A percentile compares a stretch with the other conserved stretches of the same genome.
Conservation (phyloP, 2,797 vertebrate genomes). For the Acipenser transmontanus region DNA sequence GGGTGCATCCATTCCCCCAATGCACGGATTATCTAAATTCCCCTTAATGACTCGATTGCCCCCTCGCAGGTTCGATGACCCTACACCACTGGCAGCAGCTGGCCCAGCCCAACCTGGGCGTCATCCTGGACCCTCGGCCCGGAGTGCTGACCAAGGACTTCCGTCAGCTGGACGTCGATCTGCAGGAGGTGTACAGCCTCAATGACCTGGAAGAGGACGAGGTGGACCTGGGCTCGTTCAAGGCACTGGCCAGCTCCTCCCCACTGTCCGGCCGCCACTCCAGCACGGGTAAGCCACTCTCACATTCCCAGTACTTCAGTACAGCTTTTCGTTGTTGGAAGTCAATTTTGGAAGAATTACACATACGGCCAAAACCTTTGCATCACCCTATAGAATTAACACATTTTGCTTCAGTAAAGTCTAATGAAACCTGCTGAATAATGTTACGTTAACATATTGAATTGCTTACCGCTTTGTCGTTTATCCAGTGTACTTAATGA, state of each 20-base stretch:
- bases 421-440: too few species aligned
- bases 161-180: conserved; percentile 70
- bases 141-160: conserved; percentile 83
- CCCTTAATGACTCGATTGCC: not conserved
- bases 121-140: conserved; percentile 69
- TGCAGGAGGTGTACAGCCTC: conserved; percentile 77
- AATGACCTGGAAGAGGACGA: conserved; percentile 83
- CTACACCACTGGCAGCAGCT: conserved; percentile 85
- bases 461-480: too few species aligned
- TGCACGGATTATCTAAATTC: not conserved
- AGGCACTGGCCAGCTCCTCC: conserved; percentile 33
- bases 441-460: too few species aligned
- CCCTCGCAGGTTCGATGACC: conserved; percentile 63
- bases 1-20: too few species aligned
- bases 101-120: conserved; percentile 72
- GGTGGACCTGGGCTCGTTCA: conserved; percentile 44
- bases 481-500: too few species aligned
- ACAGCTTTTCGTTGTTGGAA: too few species aligned
- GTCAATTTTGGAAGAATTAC: too few species aligned
- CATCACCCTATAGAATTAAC: too few species aligned
- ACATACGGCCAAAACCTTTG: too few species aligned
- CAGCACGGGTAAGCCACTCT: conserved; percentile 50
- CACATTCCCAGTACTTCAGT: not conserved
- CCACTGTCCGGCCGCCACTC: conserved; percentile 36
- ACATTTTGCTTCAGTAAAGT: too few species aligned